phyloP scores from a whole-genome alignment of 2,113 vertebrate genomes.

The Macroglossus sobrinus region DNA sequence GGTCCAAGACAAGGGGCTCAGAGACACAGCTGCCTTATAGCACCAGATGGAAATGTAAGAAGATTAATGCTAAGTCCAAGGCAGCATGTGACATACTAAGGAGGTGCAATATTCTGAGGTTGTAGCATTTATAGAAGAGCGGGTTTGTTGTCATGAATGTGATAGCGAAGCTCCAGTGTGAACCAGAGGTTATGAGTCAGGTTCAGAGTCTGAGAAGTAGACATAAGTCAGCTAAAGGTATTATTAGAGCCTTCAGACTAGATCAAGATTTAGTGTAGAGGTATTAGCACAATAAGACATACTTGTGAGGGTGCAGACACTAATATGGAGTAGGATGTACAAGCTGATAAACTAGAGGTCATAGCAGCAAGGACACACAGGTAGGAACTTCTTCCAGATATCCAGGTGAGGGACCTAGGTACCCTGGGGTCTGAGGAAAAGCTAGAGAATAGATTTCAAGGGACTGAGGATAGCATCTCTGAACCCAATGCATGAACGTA shows the following conservation, averaged over 20 bases:
- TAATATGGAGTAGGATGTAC: not conserved
- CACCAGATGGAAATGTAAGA: not conserved
- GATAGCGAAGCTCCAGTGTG: not conserved
- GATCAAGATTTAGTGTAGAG: not conserved
- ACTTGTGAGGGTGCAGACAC: not conserved
- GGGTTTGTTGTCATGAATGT: not conserved
- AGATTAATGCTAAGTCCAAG: not conserved
- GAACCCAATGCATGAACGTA: not conserved
- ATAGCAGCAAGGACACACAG: not conserved
- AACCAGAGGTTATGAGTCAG: not conserved
- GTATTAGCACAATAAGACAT: not conserved
- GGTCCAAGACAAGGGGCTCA: not conserved
- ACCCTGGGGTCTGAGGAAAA: not conserved
- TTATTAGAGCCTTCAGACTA: not conserved
- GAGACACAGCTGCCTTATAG: not conserved
- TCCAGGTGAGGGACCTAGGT: not conserved
- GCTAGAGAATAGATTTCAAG: not conserved
- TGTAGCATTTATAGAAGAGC: not conserved
- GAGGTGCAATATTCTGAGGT: not conserved
- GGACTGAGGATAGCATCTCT: not conserved
- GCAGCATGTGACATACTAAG: not conserved
- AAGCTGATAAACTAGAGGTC: not conserved
- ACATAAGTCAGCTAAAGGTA: not conserved
- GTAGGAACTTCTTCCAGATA: not conserved
- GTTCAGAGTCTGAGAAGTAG: not conserved